Conservation (phyloP, 2,888 invertebrate species). For the Crossocerus cetratus region DNA sequence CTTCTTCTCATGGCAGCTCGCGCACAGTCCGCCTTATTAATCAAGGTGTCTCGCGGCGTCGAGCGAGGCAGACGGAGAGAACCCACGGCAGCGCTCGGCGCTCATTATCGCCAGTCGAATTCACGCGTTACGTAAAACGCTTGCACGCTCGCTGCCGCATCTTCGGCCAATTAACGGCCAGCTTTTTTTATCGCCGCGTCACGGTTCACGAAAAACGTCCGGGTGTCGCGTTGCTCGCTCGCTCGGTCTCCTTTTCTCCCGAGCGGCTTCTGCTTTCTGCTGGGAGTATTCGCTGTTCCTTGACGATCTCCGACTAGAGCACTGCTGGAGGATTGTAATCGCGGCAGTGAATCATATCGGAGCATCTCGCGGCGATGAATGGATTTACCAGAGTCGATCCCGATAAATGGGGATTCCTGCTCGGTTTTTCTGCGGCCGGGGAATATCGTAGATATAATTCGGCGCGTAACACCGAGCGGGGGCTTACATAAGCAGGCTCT, state of each 20-base stretch:
- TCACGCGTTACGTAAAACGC: constrained; percentile 57
- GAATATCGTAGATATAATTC: no score
- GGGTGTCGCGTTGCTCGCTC: constrained; percentile 14
- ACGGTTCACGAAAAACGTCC: constrained; percentile 55
- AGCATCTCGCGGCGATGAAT: constrained; percentile 10
- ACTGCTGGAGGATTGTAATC: no score
- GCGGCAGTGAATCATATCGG: neutral
- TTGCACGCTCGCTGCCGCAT: constrained; percentile 30
- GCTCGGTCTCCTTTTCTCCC: no score
- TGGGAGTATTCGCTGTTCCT: no score
- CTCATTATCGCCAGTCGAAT: constrained; percentile 50
- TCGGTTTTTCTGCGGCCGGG: no score
- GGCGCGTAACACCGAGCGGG: no score
- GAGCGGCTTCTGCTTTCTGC: no score
- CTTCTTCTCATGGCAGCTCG: neutral
- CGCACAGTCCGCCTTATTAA: neutral
- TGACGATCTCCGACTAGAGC: no score
- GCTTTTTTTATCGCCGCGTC: constrained; percentile 54
- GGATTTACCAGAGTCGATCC: no score
- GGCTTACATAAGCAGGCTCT: neutral
- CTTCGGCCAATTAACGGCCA: constrained; percentile 53
- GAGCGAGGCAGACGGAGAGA: neutral
- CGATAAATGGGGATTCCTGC: no score
- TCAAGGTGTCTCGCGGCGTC: constrained; percentile 5
- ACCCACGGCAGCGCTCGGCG: constrained; percentile 15